A percentile compares a stretch with the other conserved stretches of the same genome.
These are phyloP conservation scores for Archips crataeganus DNA, from an alignment of 2,888 invertebrate genomes.

Conservation along the genomic window DNA sequence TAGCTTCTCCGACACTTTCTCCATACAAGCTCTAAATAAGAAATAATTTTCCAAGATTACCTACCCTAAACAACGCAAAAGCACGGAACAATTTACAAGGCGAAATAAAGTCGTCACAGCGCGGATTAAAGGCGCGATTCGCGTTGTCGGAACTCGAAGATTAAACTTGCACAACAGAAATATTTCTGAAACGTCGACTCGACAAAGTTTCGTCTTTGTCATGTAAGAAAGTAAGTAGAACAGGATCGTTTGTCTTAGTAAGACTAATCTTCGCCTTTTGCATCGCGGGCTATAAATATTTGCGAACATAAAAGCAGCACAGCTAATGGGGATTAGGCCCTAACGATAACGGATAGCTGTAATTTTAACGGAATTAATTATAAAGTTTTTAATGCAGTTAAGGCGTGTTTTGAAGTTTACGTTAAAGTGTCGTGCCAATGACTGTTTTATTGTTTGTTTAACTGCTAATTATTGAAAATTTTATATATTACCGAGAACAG, in stretches of 20 bases:
- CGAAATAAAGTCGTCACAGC: conserved; percentile 52
- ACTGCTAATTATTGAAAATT: not conserved
- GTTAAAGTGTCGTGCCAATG: not conserved
- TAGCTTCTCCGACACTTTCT: conserved; percentile 5
- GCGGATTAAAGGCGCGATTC: conserved; percentile 53
- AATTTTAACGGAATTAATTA: conserved; percentile 41
- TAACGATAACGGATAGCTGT: conserved; percentile 39
- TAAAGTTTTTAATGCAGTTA: conserved; percentile 36
- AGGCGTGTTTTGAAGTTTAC: not conserved
- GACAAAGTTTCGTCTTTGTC: conserved; percentile 78
- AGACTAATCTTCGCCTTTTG: conserved; percentile 67
- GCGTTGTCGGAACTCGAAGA: conserved; percentile 51
- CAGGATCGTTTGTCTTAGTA: conserved; percentile 74
- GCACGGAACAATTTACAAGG: conserved; percentile 47
- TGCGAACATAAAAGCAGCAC: conserved; percentile 52
- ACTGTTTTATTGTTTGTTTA: not conserved
- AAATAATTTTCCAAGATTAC: conserved; percentile 34
- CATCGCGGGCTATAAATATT: conserved; percentile 71
- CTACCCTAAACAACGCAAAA: conserved; percentile 40
- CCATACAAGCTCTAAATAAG: conserved; percentile 17
- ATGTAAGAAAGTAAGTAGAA: conserved; percentile 73
- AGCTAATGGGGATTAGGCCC: conserved; percentile 39
- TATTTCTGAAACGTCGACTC: conserved; percentile 72
- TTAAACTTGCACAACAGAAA: conserved; percentile 65
- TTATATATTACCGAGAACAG: not conserved